Percentiles rank a stretch among this genome's conserved stretches.
Evolutionary conservation across 2,888 invertebrate genomes (phyloP).

Genomic region (Masnerella sp.): DNA sequence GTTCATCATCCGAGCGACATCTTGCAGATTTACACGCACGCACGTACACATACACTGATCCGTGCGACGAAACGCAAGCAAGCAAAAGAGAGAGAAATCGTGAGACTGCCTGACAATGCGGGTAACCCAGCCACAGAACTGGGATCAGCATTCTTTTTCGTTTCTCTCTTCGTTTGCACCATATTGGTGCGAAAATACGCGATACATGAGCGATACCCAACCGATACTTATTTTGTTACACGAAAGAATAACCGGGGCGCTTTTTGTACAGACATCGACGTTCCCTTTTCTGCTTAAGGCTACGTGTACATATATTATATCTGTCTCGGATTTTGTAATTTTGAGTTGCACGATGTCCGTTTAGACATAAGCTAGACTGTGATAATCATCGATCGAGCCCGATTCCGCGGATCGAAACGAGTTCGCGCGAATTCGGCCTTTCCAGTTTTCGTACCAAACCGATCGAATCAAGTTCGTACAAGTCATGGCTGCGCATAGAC

Average conservation of each 20-base stretch:
- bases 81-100: slow-evolving; percentile 52
- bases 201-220: slow-evolving; percentile 30
- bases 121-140: slow-evolving; percentile 63
- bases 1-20: slow-evolving; percentile 22
- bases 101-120: slow-evolving; percentile 61
- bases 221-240: slow-evolving; percentile 43
- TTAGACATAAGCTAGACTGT: slow-evolving; percentile 74
- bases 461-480: slow-evolving; percentile 13
- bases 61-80: slow-evolving; percentile 16
- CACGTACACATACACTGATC: slow-evolving; percentile 42
- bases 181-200: slow-evolving; percentile 73
- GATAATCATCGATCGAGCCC: slow-evolving; percentile 73
- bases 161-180: slow-evolving; percentile 68
- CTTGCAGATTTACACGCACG: slow-evolving; percentile 39
- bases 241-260: slow-evolving; percentile 15
- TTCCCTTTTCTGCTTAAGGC: slow-evolving; percentile 32
- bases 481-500: too few species aligned
- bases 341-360: slow-evolving; percentile 56
- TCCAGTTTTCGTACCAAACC: slow-evolving; percentile 6
- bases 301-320: slow-evolving; percentile 45
- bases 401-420: slow-evolving; percentile 32
- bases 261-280: slow-evolving; percentile 26
- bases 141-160: slow-evolving; percentile 51
- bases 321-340: slow-evolving; percentile 41
- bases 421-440: slow-evolving; percentile 24